Evolutionary conservation across 2,888 invertebrate genomes (phyloP).

Genomic region (Timema podura): DNA sequence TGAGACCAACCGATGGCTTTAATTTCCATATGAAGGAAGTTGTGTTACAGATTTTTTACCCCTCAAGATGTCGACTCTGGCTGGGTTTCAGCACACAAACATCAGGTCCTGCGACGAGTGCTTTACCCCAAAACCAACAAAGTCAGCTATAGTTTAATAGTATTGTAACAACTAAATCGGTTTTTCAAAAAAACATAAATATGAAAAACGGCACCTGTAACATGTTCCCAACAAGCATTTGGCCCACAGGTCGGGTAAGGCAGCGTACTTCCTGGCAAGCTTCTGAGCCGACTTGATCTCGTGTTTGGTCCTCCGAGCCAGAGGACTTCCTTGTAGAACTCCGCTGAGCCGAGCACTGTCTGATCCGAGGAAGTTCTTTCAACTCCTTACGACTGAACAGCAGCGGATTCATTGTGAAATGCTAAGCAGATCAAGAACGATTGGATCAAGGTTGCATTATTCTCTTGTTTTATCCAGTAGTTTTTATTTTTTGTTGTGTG

Average conservation of each 20-base stretch:
- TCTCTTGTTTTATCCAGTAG: too few relatives aligned
- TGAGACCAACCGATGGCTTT: too few relatives aligned
- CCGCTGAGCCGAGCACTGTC: slow-evolving; percentile 40
- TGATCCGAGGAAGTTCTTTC: slow-evolving; percentile 33
- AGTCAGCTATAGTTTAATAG: too few relatives aligned
- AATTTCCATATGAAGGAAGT: too few relatives aligned
- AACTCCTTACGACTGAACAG: slow-evolving; percentile 43
- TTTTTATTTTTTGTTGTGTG: too few relatives aligned
- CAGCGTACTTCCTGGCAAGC: slow-evolving; percentile 59
- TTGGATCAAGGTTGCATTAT: background rate
- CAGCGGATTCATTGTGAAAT: slow-evolving; percentile 43
- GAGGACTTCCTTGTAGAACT: slow-evolving; percentile 75
- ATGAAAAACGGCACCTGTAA: slow-evolving; percentile 52
- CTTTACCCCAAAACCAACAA: too few relatives aligned
- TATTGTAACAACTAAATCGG: too few relatives aligned
- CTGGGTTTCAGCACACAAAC: too few relatives aligned
- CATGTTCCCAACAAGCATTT: slow-evolving; percentile 83
- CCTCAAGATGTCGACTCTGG: too few relatives aligned
- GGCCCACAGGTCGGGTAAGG: slow-evolving; percentile 86
- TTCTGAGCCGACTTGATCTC: slow-evolving; percentile 91
- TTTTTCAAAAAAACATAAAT: too few relatives aligned
- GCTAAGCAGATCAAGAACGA: slow-evolving; percentile 28
- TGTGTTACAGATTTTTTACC: too few relatives aligned
- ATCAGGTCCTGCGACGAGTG: too few relatives aligned
- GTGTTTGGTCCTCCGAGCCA: slow-evolving; percentile 90